Conservation (phyloP, 2,888 invertebrate genomes). For the Pedicia rivosa region DNA sequence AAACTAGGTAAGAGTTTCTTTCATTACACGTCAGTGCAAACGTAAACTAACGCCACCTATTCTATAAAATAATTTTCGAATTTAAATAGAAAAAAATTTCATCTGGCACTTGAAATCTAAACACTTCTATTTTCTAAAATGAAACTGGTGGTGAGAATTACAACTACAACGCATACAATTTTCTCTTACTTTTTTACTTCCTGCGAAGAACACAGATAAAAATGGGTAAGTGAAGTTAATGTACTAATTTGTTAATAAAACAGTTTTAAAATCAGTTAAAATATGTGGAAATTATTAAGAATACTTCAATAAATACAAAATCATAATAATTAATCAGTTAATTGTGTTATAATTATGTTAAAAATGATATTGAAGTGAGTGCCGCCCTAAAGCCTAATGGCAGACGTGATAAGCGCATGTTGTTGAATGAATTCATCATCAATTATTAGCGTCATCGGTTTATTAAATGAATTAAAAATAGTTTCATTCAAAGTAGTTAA, state of each 20-base stretch:
- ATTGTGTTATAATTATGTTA: not conserved
- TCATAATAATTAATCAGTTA: not conserved
- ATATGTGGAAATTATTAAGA: not conserved
- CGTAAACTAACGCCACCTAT: too few species aligned
- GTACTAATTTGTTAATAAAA: not conserved
- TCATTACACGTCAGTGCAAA: too few species aligned
- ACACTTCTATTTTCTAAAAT: too few species aligned
- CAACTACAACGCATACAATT: too few species aligned
- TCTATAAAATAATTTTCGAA: too few species aligned
- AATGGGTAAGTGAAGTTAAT: conserved; percentile 24
- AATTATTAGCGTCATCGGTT: conserved; percentile 3
- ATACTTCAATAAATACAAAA: not conserved
- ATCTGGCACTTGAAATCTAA: too few species aligned
- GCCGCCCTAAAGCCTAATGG: conserved; percentile 6
- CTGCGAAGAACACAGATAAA: conserved; percentile 28
- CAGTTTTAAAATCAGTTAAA: not conserved
- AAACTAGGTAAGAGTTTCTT: too few species aligned
- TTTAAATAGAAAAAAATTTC: too few species aligned
- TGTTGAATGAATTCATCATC: not conserved
- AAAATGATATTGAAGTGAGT: not conserved
- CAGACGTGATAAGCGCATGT: conserved; percentile 6
- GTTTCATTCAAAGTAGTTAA: not conserved
- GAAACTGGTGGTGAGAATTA: too few species aligned
- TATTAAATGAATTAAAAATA: not conserved
- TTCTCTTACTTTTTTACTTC: conserved; percentile 29